Percentiles rank a stretch among this genome's conserved stretches.
Conservation (phyloP, 2,797 vertebrate species). For the Podarcis lilfordi region DNA sequence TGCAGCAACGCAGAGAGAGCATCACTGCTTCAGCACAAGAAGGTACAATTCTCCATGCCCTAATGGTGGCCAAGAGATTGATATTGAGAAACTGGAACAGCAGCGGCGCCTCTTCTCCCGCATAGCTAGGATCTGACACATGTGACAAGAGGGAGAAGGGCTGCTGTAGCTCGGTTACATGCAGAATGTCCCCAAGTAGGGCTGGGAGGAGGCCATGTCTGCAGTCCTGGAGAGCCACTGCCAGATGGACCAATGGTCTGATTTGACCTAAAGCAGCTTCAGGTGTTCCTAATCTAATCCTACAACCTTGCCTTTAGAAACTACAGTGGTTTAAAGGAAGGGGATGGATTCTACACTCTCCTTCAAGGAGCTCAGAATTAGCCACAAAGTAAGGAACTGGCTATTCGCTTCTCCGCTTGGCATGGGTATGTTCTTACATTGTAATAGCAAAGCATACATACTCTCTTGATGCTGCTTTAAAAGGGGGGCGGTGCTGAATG, state of each 20-base stretch:
- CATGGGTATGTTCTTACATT: neutral
- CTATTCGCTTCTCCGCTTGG: neutral
- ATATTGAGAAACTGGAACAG: no score
- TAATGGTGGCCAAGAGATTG: no score
- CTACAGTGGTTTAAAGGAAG: neutral
- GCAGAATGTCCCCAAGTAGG: neutral
- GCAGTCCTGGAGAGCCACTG: no score
- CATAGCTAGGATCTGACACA: neutral
- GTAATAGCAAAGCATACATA: neutral
- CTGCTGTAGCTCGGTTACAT: neutral
- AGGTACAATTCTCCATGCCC: neutral
- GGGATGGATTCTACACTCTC: neutral
- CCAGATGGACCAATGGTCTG: no score
- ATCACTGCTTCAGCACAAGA: neutral
- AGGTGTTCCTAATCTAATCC: neutral
- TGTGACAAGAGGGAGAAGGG: neutral
- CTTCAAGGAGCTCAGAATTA: neutral
- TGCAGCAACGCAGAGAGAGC: neutral
- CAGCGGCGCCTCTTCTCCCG: no score
- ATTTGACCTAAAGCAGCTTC: no score
- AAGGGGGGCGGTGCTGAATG: no score
- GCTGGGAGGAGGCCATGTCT: neutral
- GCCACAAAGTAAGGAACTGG: no score
- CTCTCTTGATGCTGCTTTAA: neutral
- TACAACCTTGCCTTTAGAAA: neutral